Base-by-base conservation (phyloP, 2,113 vertebrate genomes). In the Piaya cayana region DNA sequence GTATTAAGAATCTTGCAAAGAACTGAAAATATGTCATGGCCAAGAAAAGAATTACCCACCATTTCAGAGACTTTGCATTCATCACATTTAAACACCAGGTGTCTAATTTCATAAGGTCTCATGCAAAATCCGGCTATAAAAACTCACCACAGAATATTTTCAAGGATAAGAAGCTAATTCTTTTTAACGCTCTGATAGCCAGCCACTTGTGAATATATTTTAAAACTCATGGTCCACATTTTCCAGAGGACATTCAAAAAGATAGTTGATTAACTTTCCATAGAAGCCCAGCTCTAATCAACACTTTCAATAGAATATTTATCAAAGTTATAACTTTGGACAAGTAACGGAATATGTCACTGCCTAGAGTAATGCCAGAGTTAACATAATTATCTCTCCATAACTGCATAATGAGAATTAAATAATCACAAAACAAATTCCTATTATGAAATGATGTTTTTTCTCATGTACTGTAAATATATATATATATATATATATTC, bases 381-480 rank as follows among this genome's bases (percentile, higher is more conserved):
- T 72, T 91, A 85, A 88, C 86, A 95, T 75, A 78, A 81, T 90
- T 87, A 87, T 93, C 47, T 84, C 95, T 94, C 97, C 58, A 30
- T 77, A 94, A 96, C 79, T 93, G 86, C 70, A 82, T 93, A 86
- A 97, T 93, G 58, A 68, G 62, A 90, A n/a, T 49, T 85, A 86
- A 95, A 88, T 94, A 95, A 96, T 94, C 97, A 98, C 96, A 95
- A 97, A 98, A 88, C 97, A 95, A 96, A 96, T 74, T 95, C 67
- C 94, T 97, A 97, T 96, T 97, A 84, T 36, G 96, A 97, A 98
- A 95, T 95, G 19, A 97, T 82, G 84, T 78, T 84, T 95, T 95
- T 94, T 64, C 95, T 95, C 60, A 92, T 95, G 83, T 97, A 96
- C 89, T 88, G 92, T 52, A 53, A 96, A 97, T 92, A 92, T 69